Percentiles rank a stretch among this genome's conserved stretches.
phyloP scores from a whole-genome alignment of 2,113 vertebrate genomes.

The Burhinus oedicnemus region DNA sequence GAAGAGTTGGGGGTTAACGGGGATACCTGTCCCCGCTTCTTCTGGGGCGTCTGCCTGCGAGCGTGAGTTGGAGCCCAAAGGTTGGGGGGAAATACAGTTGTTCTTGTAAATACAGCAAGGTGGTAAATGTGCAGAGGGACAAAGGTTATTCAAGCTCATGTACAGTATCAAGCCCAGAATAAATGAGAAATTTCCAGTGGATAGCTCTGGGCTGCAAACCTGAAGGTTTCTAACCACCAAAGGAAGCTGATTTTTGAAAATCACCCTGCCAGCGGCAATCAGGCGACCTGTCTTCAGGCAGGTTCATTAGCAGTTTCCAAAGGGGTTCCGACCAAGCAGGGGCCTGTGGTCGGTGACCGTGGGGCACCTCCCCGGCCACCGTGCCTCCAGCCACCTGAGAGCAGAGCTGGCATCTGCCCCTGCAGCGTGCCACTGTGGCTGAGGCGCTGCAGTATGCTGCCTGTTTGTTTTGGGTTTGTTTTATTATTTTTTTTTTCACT shows the following conservation, averaged over 20 bases:
- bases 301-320: neutral
- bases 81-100: neutral
- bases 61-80: neutral
- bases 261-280: neutral
- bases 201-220: neutral
- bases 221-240: neutral
- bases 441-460: neutral
- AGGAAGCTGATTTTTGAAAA: neutral
- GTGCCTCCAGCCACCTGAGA: accelerated
- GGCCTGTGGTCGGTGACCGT: neutral
- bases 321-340: neutral
- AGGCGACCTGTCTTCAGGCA: neutral
- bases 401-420: neutral
- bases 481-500: neutral
- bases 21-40: neutral
- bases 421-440: accelerated
- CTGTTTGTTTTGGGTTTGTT: neutral
- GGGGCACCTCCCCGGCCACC: neutral
- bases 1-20: neutral
- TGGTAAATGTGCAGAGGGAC: neutral
- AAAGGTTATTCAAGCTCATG: neutral
- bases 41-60: neutral
- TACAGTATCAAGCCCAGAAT: neutral
- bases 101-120: neutral
- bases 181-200: neutral